These are phyloP conservation scores for Cuculus canorus DNA, from an alignment of 2,797 vertebrate species.

Conservation along the genomic window DNA sequence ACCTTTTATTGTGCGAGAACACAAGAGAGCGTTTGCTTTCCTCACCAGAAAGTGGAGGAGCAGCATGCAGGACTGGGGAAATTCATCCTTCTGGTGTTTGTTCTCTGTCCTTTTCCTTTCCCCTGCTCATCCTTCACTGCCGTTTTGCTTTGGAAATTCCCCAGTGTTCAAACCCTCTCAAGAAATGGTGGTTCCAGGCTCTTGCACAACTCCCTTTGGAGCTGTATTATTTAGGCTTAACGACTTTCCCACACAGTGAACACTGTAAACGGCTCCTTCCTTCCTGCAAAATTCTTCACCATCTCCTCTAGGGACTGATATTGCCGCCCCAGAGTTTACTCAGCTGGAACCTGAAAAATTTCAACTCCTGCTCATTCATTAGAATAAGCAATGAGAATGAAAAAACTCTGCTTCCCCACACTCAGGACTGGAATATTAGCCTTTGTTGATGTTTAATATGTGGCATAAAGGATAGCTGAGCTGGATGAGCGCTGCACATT, in stretches of 20 bases:
- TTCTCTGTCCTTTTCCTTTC: background rate
- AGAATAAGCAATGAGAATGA: background rate
- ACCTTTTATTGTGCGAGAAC: background rate
- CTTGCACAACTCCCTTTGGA: constrained; percentile 65
- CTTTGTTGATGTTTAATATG: background rate
- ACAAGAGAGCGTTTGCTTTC: background rate
- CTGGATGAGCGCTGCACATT: background rate
- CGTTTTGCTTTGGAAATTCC: constrained; percentile 49
- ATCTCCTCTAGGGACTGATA: constrained; percentile 15
- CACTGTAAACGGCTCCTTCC: background rate
- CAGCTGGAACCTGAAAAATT: constrained; percentile 27
- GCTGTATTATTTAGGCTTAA: background rate
- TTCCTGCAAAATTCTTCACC: constrained; percentile 24
- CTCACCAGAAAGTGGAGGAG: background rate
- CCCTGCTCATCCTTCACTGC: background rate
- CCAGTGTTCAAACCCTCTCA: background rate
- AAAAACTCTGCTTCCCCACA: background rate
- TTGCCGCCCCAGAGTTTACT: background rate
- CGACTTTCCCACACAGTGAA: constrained; percentile 55
- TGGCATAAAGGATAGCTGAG: background rate
- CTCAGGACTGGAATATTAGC: background rate
- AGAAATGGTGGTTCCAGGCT: background rate
- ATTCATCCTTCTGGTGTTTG: background rate
- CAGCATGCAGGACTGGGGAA: background rate
- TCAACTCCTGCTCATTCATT: background rate